Evolutionary conservation across 2,888 invertebrate genomes (phyloP).

Genomic region (Eustalomyia histrio): DNA sequence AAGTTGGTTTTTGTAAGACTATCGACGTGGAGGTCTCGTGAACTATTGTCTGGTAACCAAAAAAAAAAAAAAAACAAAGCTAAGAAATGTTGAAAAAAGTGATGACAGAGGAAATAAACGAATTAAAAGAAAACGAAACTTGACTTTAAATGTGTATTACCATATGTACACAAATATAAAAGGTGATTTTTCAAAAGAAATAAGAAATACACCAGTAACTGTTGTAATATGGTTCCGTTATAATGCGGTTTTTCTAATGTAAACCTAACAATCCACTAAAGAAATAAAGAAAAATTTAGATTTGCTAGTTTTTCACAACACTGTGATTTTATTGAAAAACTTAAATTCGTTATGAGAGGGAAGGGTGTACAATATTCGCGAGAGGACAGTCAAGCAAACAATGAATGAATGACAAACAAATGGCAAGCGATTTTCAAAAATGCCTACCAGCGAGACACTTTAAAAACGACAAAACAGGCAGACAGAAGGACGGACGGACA

Average conservation of each 20-base stretch:
- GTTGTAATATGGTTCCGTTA: too few species aligned
- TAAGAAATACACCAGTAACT: too few species aligned
- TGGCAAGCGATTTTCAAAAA: constrained; percentile 60
- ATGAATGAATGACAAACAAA: constrained; percentile 58
- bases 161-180: constrained; percentile 20
- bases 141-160: constrained; percentile 45
- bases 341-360: too few species aligned
- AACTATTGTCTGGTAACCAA: constrained; percentile 72
- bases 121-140: constrained; percentile 64
- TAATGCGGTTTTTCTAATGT: too few species aligned
- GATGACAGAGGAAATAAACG: constrained; percentile 64
- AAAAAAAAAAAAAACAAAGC: constrained; percentile 6
- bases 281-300: too few species aligned
- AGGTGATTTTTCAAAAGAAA: constrained; percentile 27
- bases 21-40: constrained; percentile 72
- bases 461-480: constrained; percentile 41
- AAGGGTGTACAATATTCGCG: too few species aligned
- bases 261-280: too few species aligned
- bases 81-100: constrained; percentile 32
- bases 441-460: constrained; percentile 60
- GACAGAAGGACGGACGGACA: not conserved
- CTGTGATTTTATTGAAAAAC: too few species aligned
- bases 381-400: constrained; percentile 30
- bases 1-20: constrained; percentile 62
- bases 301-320: too few species aligned